Percentiles rank a stretch among this genome's conserved stretches.
phyloP scores from a whole-genome alignment of 2,797 vertebrate genomes.

The Coreius guichenoti region DNA sequence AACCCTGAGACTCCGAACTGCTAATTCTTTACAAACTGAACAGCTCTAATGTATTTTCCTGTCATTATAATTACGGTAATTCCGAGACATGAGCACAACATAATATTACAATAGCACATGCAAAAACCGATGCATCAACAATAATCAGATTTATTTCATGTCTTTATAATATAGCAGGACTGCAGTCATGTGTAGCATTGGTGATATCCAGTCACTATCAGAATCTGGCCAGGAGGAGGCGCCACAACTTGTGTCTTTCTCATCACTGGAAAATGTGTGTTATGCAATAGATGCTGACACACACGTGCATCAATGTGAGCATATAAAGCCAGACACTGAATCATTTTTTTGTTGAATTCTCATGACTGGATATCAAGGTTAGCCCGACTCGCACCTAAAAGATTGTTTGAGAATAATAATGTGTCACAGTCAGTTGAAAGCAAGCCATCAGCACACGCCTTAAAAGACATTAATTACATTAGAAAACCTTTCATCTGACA shows the following conservation, averaged over 20 bases:
- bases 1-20: not conserved
- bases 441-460: not conserved
- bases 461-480: not conserved
- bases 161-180: not conserved
- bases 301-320: not conserved
- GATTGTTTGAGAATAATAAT: not conserved
- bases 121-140: not conserved
- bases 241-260: not conserved
- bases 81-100: not conserved
- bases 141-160: not conserved
- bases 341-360: conserved; percentile 9
- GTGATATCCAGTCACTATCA: conserved; percentile 9
- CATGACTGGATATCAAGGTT: not conserved
- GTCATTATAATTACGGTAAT: not conserved
- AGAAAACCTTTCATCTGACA: not conserved
- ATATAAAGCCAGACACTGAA: not conserved
- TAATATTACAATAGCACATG: not conserved
- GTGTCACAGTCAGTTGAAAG: not conserved
- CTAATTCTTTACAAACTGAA: not conserved
- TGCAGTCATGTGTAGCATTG: not conserved
- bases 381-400: conserved; percentile 1
- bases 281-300: not conserved
- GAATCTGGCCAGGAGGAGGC: conserved; percentile 18
- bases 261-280: not conserved
- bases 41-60: not conserved